Conservation (phyloP, 2,888 invertebrate genomes). For the Stenoptilia bipunctidactyla region DNA sequence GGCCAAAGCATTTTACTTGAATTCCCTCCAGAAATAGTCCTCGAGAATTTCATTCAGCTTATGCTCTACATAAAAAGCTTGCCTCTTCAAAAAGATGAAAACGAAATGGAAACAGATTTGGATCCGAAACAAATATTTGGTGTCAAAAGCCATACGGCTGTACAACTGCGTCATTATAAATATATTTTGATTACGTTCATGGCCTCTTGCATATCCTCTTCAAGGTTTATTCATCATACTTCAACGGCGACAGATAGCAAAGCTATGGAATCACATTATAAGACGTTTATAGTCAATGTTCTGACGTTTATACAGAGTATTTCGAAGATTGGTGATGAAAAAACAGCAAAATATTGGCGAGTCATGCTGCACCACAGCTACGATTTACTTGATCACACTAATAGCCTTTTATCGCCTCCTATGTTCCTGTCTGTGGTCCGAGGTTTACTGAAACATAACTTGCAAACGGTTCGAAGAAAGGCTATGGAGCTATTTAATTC, state of each 20-base stretch:
- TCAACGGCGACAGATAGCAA: constrained; percentile 59
- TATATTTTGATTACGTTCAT: constrained; percentile 83
- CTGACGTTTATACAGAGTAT: constrained; percentile 77
- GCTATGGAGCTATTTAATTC: constrained; percentile 88
- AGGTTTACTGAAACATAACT: constrained; percentile 78
- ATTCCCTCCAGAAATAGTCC: constrained; percentile 73
- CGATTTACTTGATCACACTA: constrained; percentile 84
- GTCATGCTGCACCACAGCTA: constrained; percentile 83
- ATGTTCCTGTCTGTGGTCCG: constrained; percentile 85
- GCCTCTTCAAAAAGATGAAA: constrained; percentile 74
- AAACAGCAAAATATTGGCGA: constrained; percentile 84
- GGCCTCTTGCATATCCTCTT: constrained; percentile 75
- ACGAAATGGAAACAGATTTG: constrained; percentile 45
- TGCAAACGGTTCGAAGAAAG: constrained; percentile 80
- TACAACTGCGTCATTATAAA: constrained; percentile 87
- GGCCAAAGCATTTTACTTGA: constrained; percentile 75
- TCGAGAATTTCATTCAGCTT: constrained; percentile 77
- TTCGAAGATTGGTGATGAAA: constrained; percentile 73
- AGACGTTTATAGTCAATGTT: constrained; percentile 77
- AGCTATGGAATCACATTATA: constrained; percentile 74
- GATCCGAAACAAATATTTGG: constrained; percentile 72
- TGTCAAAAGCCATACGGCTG: constrained; percentile 74
- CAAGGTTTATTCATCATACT: constrained; percentile 77
- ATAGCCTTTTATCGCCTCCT: constrained; percentile 81
- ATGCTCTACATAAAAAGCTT: constrained; percentile 75